phyloP scores from a whole-genome alignment of 1,140 invertebrate species.

The Dendroctonus ponderosae region DNA sequence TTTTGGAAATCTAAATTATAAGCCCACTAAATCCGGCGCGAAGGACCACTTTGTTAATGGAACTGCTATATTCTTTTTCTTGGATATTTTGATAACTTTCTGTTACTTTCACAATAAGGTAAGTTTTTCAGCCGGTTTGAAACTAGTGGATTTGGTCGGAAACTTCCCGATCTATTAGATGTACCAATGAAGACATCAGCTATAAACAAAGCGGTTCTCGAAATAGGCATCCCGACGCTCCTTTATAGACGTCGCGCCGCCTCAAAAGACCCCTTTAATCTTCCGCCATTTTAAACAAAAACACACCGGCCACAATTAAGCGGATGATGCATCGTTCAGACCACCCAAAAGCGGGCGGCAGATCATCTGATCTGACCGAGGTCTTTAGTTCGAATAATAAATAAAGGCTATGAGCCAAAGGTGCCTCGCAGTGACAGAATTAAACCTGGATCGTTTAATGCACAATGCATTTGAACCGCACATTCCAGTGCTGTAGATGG shows the following conservation, averaged over 20 bases:
- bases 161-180: too few species aligned
- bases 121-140: too few species aligned
- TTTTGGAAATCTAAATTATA: too few species aligned
- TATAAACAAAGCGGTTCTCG: background rate
- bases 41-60: too few species aligned
- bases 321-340: constrained; percentile 3
- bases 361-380: constrained; percentile 25
- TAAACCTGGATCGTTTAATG: constrained; percentile 10
- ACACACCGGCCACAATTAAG: constrained; percentile 5
- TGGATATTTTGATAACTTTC: too few species aligned
- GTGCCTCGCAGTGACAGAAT: constrained; percentile 12
- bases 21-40: too few species aligned
- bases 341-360: constrained; percentile 19
- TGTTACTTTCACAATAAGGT: too few species aligned
- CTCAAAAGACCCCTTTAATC: constrained; percentile 17
- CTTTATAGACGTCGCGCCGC: constrained; percentile 16
- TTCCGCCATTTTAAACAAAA: constrained; percentile 21
- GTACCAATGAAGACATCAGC: background rate
- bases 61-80: too few species aligned
- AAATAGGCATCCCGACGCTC: background rate
- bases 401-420: constrained; percentile 8
- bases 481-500: too few species aligned
- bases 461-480: background rate
- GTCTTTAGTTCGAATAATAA: constrained; percentile 26
- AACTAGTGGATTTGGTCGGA: too few species aligned